A percentile compares a stretch with the other conserved stretches of the same genome.
Conservation (phyloP, 2,113 vertebrate genomes). For the Laticauda colubrina region DNA sequence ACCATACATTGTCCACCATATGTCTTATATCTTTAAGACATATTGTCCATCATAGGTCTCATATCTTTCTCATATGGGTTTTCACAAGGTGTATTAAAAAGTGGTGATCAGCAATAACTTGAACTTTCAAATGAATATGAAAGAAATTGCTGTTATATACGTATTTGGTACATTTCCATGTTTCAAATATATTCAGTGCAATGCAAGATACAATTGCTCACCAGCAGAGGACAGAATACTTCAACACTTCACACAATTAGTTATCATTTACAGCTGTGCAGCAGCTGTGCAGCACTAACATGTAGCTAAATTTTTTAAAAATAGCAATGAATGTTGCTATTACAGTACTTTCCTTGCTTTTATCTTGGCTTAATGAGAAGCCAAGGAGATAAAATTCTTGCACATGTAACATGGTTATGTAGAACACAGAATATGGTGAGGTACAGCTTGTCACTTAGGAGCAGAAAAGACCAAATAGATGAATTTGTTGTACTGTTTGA, state of each 20-base stretch:
- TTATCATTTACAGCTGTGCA: neutral
- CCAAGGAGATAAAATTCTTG: neutral
- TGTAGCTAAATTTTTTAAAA: neutral
- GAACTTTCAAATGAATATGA: neutral
- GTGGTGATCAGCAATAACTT: neutral
- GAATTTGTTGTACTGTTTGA: neutral
- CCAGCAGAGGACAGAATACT: constrained; percentile 53
- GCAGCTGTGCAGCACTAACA: neutral
- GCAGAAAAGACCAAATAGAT: neutral
- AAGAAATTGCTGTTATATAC: neutral
- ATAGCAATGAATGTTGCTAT: neutral
- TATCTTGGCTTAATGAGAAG: neutral
- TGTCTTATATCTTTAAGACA: neutral
- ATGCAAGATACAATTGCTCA: neutral
- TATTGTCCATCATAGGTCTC: neutral
- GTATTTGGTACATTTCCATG: neutral
- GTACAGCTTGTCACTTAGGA: neutral
- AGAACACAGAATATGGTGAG: neutral
- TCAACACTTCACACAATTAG: neutral
- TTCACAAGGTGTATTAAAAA: neutral
- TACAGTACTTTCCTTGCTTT: neutral
- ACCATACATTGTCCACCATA: neutral
- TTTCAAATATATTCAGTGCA: neutral
- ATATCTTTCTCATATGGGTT: neutral
- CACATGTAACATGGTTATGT: neutral